phyloP scores from a whole-genome alignment of 64 coral and sea anemone species.

The Catalaphyllia jardinei region DNA sequence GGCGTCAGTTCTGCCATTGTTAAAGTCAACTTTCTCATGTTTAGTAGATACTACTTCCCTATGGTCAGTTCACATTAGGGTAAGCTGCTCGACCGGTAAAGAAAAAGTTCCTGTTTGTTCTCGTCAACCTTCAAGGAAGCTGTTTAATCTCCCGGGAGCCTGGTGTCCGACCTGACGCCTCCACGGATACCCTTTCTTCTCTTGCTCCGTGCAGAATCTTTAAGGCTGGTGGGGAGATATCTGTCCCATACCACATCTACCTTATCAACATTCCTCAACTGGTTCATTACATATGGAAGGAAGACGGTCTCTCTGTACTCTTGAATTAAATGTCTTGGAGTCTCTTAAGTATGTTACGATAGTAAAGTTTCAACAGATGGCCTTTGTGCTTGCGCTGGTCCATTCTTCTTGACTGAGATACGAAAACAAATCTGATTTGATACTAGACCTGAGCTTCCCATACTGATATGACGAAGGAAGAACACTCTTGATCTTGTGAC shows the following conservation, averaged over 20 bases:
- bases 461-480: slow-evolving; percentile 34
- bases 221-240: slow-evolving; percentile 44
- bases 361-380: slow-evolving; percentile 28
- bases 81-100: slow-evolving; percentile 1
- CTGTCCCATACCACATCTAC: too few species aligned
- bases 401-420: slow-evolving; percentile 14
- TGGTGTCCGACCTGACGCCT: slow-evolving; percentile 11
- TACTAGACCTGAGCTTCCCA: too few species aligned
- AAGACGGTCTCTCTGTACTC: too few species aligned
- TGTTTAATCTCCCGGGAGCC: slow-evolving; percentile 29
- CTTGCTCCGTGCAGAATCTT: slow-evolving; percentile 39
- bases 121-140: slow-evolving; percentile 21
- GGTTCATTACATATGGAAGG: too few species aligned
- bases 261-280: too few species aligned
- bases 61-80: neutral
- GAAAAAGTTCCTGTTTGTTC: slow-evolving; percentile 54
- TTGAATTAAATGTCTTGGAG: slow-evolving; percentile 49
- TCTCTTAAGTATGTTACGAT: slow-evolving; percentile 51
- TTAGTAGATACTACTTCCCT: too few species aligned
- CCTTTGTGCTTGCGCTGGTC: too few species aligned
- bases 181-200: slow-evolving; percentile 40
- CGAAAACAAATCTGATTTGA: too few species aligned
- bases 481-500: slow-evolving; percentile 36
- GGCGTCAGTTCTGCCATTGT: too few species aligned
- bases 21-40: too few species aligned